Base-by-base conservation (phyloP, 2,888 invertebrate species). In the Eulithis prunata region DNA sequence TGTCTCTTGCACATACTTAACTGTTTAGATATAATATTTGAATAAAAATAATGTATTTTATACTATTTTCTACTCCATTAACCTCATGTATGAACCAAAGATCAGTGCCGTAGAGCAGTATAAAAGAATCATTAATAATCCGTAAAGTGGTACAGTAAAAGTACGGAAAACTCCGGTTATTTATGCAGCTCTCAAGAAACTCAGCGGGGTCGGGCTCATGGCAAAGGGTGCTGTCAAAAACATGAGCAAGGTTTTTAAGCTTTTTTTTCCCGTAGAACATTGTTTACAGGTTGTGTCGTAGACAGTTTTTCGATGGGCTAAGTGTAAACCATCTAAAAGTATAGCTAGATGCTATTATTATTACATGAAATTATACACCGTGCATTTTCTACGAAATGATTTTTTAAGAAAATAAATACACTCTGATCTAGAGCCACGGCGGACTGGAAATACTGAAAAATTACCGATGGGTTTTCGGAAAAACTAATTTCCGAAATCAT, bases 71-170 rank as follows among this genome's bases (percentile, higher is more conserved):
- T 7, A 38, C 38, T 3, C 52, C 36, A 53, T 36, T 53, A 36
- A 36, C 36, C 32, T n/a, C 4, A n/a, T 36, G 36, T 53, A 36
- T 7, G 53, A 53, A 53, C 36, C 38, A 53, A n/a, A 53, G 7
- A 38, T 36, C 36, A 53, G 21, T 4, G 3, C 8, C 53, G 8
- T 51, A 51, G 21, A 36, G 12, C 52, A 5, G 13, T 4, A 38
- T 52, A 12, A 53, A 36, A 36, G 36, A 53, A 53, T 53, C 53
- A 53, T 53, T 53, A 53, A 53, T 53, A 53, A 53, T 53, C 13
- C 53, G 53, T 36, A 38, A 53, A 53, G 53, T 53, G 49, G 21
- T 49, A 21, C 49, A 21, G 49, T 14, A 7, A 53, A 53, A 53
- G 53, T 53, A 53, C 38, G 53, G 38, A 38, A 36, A 53, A 53